Conservation (phyloP, 2,797 vertebrate species). For the Onychomys torridus region DNA sequence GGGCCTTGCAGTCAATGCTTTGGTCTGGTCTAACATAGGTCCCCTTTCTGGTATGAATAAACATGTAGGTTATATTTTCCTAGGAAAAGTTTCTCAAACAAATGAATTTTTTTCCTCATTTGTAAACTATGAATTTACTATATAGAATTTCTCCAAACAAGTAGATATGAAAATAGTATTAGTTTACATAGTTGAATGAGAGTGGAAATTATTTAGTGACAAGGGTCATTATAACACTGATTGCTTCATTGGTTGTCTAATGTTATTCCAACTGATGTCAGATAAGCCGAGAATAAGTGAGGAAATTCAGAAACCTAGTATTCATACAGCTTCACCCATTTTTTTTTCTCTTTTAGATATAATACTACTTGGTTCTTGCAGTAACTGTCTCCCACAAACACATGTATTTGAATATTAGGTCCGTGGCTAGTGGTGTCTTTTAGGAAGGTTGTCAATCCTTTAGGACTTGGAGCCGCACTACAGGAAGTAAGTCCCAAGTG, state of each 20-base stretch:
- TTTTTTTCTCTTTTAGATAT: background rate
- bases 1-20: background rate
- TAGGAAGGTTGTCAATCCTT: background rate
- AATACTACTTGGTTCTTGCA: background rate
- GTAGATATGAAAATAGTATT: background rate
- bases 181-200: background rate
- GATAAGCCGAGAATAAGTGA: background rate
- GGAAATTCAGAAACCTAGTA: background rate
- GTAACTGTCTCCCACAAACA: background rate
- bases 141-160: background rate
- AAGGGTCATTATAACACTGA: conserved; percentile 11
- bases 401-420: background rate
- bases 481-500: background rate
- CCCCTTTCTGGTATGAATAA: background rate
- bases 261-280: background rate
- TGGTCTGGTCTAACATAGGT: background rate
- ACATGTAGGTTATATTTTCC: background rate
- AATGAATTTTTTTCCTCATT: background rate
- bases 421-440: too few relatives aligned
- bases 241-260: conserved; percentile 30
- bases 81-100: background rate
- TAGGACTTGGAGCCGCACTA: background rate
- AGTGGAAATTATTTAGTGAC: background rate
- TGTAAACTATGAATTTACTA: background rate
- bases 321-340: too few relatives aligned